Percentiles rank a stretch among this genome's conserved stretches.
phyloP scores from a whole-genome alignment of 2,797 vertebrate species.

The Lepus oiostolus region DNA sequence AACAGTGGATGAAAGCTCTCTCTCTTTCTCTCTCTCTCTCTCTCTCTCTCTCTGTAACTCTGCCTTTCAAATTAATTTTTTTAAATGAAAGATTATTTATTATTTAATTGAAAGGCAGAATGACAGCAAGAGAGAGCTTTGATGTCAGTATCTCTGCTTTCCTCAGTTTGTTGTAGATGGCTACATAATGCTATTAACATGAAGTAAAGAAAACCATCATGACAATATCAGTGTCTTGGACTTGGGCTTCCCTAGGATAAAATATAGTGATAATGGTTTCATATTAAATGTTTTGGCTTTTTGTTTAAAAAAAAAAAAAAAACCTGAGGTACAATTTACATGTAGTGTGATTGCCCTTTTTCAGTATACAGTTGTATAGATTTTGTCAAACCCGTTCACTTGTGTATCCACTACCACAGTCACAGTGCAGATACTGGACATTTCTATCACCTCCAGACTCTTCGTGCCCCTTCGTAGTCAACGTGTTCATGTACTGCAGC shows the following conservation, averaged over 20 bases:
- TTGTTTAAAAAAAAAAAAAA: not conserved
- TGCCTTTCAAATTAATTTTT: too few species aligned
- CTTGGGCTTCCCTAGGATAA: conserved; percentile 10
- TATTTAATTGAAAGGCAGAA: too few species aligned
- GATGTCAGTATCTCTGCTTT: not conserved
- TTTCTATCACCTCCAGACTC: not conserved
- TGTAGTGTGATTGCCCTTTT: not conserved
- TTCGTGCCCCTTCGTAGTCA: not conserved
- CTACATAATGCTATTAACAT: not conserved
- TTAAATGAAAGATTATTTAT: too few species aligned
- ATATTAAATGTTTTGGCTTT: conserved; percentile 23
- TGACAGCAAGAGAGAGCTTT: not conserved
- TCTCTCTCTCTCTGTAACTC: too few species aligned
- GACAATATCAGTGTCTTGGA: not conserved
- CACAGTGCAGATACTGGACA: not conserved
- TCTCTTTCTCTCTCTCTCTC: too few species aligned
- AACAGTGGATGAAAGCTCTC: too few species aligned
- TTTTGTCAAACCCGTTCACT: not conserved
- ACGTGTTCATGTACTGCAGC: not conserved
- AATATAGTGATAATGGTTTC: not conserved
- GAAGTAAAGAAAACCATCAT: not conserved
- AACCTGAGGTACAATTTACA: not conserved
- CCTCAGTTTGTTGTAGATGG: not conserved
- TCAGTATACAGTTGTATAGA: not conserved
- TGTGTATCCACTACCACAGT: not conserved